Conservation (phyloP, 2,113 vertebrate genomes). For the Stomatorhinus ivindoensis region DNA sequence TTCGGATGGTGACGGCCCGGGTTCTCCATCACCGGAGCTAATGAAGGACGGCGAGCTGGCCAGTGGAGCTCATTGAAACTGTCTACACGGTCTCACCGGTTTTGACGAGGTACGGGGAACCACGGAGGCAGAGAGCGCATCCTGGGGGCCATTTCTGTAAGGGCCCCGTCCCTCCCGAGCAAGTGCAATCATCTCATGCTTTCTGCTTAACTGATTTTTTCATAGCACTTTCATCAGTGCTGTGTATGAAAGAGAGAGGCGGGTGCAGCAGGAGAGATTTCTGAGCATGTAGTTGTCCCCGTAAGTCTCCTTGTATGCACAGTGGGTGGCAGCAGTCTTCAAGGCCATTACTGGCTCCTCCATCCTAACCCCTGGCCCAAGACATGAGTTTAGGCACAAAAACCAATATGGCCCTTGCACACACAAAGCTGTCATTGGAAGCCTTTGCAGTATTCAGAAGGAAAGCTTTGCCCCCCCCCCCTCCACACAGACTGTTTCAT, state of each 20-base stretch:
- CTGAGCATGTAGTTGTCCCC: not conserved
- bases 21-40: not conserved
- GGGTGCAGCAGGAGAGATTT: not conserved
- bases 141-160: not conserved
- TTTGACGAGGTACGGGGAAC: slow-evolving; percentile 29
- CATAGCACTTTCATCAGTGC: not conserved
- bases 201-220: not conserved
- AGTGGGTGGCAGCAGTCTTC: not conserved
- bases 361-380: not conserved
- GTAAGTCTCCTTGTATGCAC: not conserved
- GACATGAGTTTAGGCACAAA: not conserved
- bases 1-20: not conserved
- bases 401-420: not conserved
- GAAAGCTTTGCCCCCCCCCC: not conserved
- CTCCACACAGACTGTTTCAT: not conserved
- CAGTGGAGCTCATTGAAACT: slow-evolving; percentile 31
- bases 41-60: slow-evolving; percentile 28
- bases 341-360: not conserved
- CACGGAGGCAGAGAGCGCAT: slow-evolving; percentile 17
- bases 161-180: not conserved
- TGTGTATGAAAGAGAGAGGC: not conserved
- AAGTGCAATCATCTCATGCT: not conserved
- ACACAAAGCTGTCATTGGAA: not conserved
- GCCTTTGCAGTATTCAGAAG: not conserved
- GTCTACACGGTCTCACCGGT: slow-evolving; percentile 24